Evolutionary conservation across 1,140 invertebrate genomes (phyloP).

Genomic region (Pseudomyrmex dendroicus): DNA sequence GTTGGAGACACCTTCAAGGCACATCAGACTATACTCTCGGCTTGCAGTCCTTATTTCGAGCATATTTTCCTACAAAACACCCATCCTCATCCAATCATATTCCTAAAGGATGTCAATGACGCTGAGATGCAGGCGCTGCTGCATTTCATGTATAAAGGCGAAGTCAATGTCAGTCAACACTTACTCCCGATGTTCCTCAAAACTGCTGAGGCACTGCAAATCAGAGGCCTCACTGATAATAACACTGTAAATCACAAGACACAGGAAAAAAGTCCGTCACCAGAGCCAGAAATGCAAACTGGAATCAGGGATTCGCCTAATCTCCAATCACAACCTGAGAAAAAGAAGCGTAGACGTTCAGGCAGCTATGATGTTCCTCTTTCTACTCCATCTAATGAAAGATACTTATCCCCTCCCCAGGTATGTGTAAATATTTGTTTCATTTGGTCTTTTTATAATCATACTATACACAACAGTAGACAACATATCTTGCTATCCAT

Average conservation of each 20-base stretch:
- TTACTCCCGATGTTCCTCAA: slow-evolving; percentile 95
- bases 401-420: slow-evolving; percentile 88
- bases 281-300: slow-evolving; percentile 80
- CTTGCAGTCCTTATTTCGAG: slow-evolving; percentile 98
- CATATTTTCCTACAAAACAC: slow-evolving; percentile 95
- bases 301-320: slow-evolving; percentile 79
- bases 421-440: slow-evolving; percentile 75
- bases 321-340: slow-evolving; percentile 85
- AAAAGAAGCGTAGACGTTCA: slow-evolving; percentile 90
- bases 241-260: slow-evolving; percentile 86
- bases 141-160: slow-evolving; percentile 96
- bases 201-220: slow-evolving; percentile 95
- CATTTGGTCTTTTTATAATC: not conserved
- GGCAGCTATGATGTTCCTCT: slow-evolving; percentile 88
- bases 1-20: slow-evolving; percentile 96
- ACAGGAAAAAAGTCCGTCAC: slow-evolving; percentile 81
- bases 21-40: slow-evolving; percentile 96
- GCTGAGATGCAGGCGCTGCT: slow-evolving; percentile 94
- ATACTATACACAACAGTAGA: not conserved
- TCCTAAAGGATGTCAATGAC: slow-evolving; percentile 95
- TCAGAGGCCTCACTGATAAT: slow-evolving; percentile 94
- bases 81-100: slow-evolving; percentile 96
- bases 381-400: slow-evolving; percentile 88
- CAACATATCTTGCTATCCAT: not conserved
- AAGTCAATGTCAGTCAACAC: slow-evolving; percentile 95